Conservation (phyloP, 1,140 invertebrate genomes). For the Probaryconus sp. region DNA sequence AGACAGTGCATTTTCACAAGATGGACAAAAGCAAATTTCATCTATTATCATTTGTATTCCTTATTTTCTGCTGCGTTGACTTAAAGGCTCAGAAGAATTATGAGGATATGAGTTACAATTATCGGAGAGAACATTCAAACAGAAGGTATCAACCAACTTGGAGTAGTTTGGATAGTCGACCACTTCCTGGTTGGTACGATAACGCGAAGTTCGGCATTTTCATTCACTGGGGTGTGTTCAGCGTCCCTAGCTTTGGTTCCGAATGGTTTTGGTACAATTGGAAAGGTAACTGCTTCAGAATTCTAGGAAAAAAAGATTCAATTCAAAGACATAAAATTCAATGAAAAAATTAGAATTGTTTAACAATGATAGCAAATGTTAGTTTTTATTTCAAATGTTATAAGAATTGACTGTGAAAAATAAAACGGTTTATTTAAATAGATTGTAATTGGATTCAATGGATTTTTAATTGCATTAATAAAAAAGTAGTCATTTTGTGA, state of each 20-base stretch:
- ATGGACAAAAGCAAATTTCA: constrained; percentile 24
- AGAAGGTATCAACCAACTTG: constrained; percentile 85
- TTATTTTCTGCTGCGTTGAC: neutral
- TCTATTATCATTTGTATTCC: neutral
- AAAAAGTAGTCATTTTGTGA: constrained; percentile 26
- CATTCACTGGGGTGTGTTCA: constrained; percentile 95
- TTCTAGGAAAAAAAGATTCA: too few species aligned
- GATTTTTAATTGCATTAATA: neutral
- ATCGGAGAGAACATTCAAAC: too few species aligned
- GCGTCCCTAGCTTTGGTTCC: constrained; percentile 89
- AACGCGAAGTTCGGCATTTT: constrained; percentile 95
- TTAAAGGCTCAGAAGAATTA: too few species aligned
- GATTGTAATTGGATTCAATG: neutral
- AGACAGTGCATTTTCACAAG: too few species aligned
- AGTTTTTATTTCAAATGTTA: too few species aligned
- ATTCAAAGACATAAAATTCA: too few species aligned
- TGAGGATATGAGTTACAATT: constrained; percentile 1
- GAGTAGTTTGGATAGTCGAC: constrained; percentile 89
- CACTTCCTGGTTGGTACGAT: constrained; percentile 93
- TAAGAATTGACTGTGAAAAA: too few species aligned
- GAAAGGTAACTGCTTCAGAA: constrained; percentile 84
- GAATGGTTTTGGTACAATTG: constrained; percentile 94
- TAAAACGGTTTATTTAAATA: too few species aligned
- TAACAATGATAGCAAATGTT: too few species aligned
- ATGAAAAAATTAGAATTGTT: too few species aligned